A percentile compares a stretch with the other conserved stretches of the same genome.
Conservation (phyloP, 2,113 vertebrate genomes). For the Mystacornis crossleyi region DNA sequence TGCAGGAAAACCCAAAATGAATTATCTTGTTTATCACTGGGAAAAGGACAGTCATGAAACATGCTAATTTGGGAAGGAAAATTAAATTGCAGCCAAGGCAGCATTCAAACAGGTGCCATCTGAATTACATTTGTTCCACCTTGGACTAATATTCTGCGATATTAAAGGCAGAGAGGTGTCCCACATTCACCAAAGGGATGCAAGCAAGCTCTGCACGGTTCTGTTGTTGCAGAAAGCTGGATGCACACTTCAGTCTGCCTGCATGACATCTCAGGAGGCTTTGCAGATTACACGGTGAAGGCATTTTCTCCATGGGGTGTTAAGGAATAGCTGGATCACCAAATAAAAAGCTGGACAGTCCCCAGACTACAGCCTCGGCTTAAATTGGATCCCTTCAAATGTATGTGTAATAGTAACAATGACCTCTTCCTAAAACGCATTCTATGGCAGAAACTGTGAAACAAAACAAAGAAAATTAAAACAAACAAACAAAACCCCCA, state of each 20-base stretch:
- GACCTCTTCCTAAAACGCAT: neutral
- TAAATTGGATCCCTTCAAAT: neutral
- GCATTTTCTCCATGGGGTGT: neutral
- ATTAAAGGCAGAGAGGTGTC: constrained; percentile 20
- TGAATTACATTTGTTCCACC: constrained; percentile 43
- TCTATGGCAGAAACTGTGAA: neutral
- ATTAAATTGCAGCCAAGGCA: constrained; percentile 70
- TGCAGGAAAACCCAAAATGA: constrained; percentile 66
- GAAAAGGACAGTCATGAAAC: constrained; percentile 68
- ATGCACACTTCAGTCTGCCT: neutral
- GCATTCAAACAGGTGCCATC: constrained; percentile 41
- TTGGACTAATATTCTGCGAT: constrained; percentile 38
- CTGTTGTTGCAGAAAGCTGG: neutral
- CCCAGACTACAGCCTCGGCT: neutral
- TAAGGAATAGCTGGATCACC: neutral
- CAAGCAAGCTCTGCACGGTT: neutral
- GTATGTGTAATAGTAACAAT: neutral
- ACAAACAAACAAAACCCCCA: neutral
- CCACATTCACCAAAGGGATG: neutral
- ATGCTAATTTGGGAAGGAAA: constrained; percentile 63
- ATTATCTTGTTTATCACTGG: constrained; percentile 74
- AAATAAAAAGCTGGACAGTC: neutral
- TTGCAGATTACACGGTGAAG: neutral
- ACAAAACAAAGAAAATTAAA: neutral
- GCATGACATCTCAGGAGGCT: neutral